Base-by-base conservation (phyloP, 2,888 invertebrate genomes). In the Lasioglossum calceatum region DNA sequence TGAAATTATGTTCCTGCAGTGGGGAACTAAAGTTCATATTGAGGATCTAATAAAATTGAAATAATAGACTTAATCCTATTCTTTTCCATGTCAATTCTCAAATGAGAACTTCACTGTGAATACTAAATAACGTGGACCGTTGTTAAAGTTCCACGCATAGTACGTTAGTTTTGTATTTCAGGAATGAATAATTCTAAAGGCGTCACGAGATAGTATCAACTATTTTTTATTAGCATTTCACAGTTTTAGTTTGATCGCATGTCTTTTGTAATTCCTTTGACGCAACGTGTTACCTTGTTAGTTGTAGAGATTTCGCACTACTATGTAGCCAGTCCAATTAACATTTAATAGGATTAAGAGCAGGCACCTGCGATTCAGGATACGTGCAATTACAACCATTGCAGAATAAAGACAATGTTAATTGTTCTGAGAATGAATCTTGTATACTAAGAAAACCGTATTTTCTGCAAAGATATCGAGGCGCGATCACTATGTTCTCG, bases 351-450 rank as follows among this genome's bases (percentile, higher is more conserved):
- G 32, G 64, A 64, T 64, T 64, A 64, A 64, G 64, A 64, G 64
- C 32, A 64, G 32, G 64, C 19, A 64, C 7, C 32, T 36, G 36
- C 64, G 64, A 64, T 64, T 32, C 64, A 64, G 64, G 32, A 64
- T 64, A 64, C 64, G 8, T 19, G 64, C 64, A 64, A 64, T 64
- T 64, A 64, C 64, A 64, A 64, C 64, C 64, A 64, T 64, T 64
- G 27, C 64, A 19, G 32, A 64, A 64, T 64, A 64, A 32, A 64
- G 32, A 32, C 64, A 64, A 64, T 64, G 64, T 19, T 32, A 64
- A 64, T 64, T 64, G 64, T 64, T 64, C 64, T 16, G 32, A 64
- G 64, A 64, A 64, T 8, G 64, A 64, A 32, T 64, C 32, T 64
- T 19, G 19, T 19, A 5, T 64, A 19, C 32, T 1, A 32, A 64